Percentiles rank a stretch among this genome's conserved stretches.
These are phyloP conservation scores for Achroia grisella DNA, from an alignment of 1,140 invertebrate genomes.

Conservation along the genomic window DNA sequence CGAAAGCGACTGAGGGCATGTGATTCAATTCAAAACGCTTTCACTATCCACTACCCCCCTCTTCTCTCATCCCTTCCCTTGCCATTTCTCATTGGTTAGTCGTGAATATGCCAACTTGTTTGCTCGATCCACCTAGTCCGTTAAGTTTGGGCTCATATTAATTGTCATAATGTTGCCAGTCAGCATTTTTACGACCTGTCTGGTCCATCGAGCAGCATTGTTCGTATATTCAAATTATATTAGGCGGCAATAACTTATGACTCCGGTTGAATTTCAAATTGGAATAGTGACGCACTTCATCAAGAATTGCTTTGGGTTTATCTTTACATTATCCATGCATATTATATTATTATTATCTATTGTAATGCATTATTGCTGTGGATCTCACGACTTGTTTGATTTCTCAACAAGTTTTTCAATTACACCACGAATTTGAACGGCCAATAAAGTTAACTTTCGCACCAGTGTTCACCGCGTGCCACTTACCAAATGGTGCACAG, in stretches of 20 bases:
- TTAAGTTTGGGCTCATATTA: not conserved
- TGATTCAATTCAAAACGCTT: constrained; percentile 61
- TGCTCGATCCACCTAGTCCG: not conserved
- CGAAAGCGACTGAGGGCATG: constrained; percentile 40
- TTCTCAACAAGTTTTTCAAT: too few relatives aligned
- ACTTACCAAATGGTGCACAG: constrained; percentile 46
- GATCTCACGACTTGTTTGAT: too few relatives aligned
- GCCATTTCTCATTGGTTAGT: constrained; percentile 10
- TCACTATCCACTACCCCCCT: constrained; percentile 37
- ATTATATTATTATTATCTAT: too few relatives aligned
- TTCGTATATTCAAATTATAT: not conserved
- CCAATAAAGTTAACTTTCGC: constrained; percentile 1
- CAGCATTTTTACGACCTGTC: not conserved
- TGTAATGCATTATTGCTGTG: too few relatives aligned
- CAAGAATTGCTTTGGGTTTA: constrained; percentile 5
- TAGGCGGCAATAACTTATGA: constrained; percentile 1
- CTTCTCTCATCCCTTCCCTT: too few relatives aligned
- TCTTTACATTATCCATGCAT: constrained; percentile 11
- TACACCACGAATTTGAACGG: too few relatives aligned
- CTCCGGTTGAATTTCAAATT: constrained; percentile 10
- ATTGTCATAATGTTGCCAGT: not conserved
- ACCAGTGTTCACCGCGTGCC: constrained; percentile 31
- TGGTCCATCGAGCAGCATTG: not conserved
- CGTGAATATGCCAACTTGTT: constrained; percentile 10
- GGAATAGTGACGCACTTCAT: constrained; percentile 1